Evolutionary conservation across 1,140 invertebrate species (phyloP).

Genomic region (Euwallacea fornicatus): DNA sequence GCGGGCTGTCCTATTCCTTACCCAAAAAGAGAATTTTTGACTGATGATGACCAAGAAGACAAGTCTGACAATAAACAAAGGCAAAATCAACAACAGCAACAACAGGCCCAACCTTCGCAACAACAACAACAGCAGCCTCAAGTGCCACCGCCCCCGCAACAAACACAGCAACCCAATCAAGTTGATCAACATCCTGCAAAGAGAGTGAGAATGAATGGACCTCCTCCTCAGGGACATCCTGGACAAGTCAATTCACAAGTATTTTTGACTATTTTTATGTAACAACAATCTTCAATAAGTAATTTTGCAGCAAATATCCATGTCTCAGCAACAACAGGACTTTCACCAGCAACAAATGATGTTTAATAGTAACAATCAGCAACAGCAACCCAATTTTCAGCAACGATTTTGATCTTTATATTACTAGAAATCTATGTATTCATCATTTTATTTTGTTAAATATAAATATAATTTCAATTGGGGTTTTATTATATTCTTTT

Average conservation of each 20-base stretch:
- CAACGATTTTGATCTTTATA: slow-evolving; percentile 57
- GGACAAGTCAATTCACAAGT: slow-evolving; percentile 49
- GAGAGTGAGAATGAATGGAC: slow-evolving; percentile 59
- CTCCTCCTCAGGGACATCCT: slow-evolving; percentile 45
- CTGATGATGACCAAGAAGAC: slow-evolving; percentile 96
- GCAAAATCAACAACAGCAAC: slow-evolving; percentile 68
- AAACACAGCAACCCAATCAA: slow-evolving; percentile 46
- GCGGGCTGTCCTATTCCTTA: slow-evolving; percentile 93
- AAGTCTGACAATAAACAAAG: slow-evolving; percentile 85
- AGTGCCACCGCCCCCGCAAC: slow-evolving; percentile 37
- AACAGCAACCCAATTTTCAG: slow-evolving; percentile 66
- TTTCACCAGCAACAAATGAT: slow-evolving; percentile 66
- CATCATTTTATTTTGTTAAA: too few species aligned
- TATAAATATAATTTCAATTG: too few species aligned
- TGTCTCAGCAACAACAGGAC: slow-evolving; percentile 55
- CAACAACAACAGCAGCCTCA: slow-evolving; percentile 44
- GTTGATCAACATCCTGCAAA: slow-evolving; percentile 56
- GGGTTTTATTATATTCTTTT: too few species aligned
- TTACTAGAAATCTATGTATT: too few species aligned
- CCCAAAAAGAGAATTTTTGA: slow-evolving; percentile 96
- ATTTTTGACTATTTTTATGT: slow-evolving; percentile 7
- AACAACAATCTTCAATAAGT: not conserved
- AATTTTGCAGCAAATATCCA: slow-evolving; percentile 48
- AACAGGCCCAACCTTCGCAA: slow-evolving; percentile 48
- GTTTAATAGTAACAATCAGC: slow-evolving; percentile 58